Percentiles rank a stretch among this genome's conserved stretches.
These are phyloP conservation scores for Cephus sareptanus DNA, from an alignment of 2,888 invertebrate species.

Conservation along the genomic window DNA sequence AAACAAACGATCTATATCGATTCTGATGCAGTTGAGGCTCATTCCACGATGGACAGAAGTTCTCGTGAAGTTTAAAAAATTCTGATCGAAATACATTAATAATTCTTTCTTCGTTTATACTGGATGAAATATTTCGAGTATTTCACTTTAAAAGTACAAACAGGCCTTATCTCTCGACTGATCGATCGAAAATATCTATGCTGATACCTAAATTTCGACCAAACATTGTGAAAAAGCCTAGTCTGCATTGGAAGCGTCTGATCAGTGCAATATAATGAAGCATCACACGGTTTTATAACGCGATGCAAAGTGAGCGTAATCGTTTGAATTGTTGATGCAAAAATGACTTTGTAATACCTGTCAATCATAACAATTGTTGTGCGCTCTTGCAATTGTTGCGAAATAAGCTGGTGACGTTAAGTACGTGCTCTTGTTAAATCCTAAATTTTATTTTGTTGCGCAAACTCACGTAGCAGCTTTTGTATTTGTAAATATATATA, in stretches of 20 bases:
- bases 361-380: neutral
- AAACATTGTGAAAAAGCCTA: conserved; percentile 31
- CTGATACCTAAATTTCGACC: conserved; percentile 33
- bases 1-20: neutral
- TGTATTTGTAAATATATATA: neutral
- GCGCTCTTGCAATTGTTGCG: neutral
- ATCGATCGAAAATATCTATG: conserved; percentile 27
- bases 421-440: neutral
- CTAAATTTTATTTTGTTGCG: neutral
- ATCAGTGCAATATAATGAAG: conserved; percentile 27
- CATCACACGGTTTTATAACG: neutral
- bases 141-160: conserved; percentile 43
- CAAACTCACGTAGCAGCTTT: neutral
- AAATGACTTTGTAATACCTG: neutral
- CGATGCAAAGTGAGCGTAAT: neutral
- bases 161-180: conserved; percentile 34
- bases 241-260: neutral
- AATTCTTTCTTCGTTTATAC: conserved; percentile 8
- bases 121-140: conserved; percentile 27
- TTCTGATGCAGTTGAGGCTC: neutral
- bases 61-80: neutral
- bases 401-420: neutral
- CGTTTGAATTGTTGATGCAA: neutral
- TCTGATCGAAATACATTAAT: neutral
- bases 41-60: neutral